Evolutionary conservation across 2,113 vertebrate genomes (phyloP), one percentile per base, ranked within the genome.

Genomic region (Larimichthys polyactis): DNA sequence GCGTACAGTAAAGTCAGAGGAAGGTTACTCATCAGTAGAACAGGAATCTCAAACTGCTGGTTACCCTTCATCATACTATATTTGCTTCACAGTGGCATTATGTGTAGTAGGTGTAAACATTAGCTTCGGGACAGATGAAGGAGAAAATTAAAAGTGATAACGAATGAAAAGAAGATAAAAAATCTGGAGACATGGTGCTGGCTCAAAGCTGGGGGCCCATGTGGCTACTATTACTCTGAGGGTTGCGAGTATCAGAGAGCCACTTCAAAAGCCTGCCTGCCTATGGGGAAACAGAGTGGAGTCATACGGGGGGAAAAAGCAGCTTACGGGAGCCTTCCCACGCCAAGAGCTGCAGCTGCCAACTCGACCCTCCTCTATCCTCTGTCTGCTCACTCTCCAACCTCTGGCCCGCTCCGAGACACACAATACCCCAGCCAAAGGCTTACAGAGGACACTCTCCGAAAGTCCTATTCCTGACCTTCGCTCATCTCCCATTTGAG

Each of bases 191-290:
- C 60, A 3, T 64, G 75, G 22, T 36, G 24, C 64, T 43, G 78
- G 54, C 83, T 87, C 70, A 52, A 54, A 85, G 84, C 87, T 80
- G 49, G 17, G 27, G 76, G 63, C 32, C 79, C 90, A 92, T 87
- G 87, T 93, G 93, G 90, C 86, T 90, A n/a, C 89, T 65, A 89
- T 94, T 94, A 92, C 75, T 81, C 71, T 43, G 82, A 86, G 90
- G 89, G 85, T 77, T 79, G 87, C 63, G 40, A 82, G 82, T 82
- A 78, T 86, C 86, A 80, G 79, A 0, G 69, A 83, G 86, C 86
- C 92, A 88, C 92, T 91, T 93, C 91, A 93, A 92, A 93, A 72
- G 81, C 71, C 77, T 17, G 80, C 46, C 75, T 60, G 78, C 71
- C 84, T 66, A 40, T 64, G 48, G 83, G 71, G 82, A 79, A 80